Percentiles rank a stretch among this genome's conserved stretches.
Evolutionary conservation across 2,888 invertebrate genomes (phyloP).

Genomic region (Petrolisthes manimaculis): DNA sequence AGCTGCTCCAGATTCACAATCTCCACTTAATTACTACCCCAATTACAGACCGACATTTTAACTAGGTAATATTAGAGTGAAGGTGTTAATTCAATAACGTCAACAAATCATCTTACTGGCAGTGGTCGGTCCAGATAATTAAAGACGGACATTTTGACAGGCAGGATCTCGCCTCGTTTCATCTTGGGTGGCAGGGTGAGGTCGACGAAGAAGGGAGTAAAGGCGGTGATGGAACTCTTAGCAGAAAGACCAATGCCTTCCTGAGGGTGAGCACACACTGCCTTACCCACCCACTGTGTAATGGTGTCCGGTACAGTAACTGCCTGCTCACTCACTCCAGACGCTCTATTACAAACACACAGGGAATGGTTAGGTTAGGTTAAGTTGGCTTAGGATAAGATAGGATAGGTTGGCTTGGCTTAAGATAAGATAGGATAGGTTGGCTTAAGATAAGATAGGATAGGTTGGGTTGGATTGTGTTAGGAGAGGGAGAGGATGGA

Average conservation of each 20-base stretch:
- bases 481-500: too few species aligned
- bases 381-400: too few species aligned
- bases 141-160: slow-evolving; percentile 64
- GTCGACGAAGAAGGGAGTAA: slow-evolving; percentile 74
- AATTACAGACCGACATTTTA: too few species aligned
- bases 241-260: slow-evolving; percentile 73
- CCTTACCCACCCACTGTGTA: slow-evolving; percentile 76
- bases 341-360: slow-evolving; percentile 26
- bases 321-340: slow-evolving; percentile 35
- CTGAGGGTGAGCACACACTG: slow-evolving; percentile 72
- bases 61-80: too few species aligned
- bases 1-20: too few species aligned
- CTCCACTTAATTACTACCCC: too few species aligned
- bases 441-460: too few species aligned
- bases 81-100: too few species aligned
- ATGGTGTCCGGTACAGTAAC: slow-evolving; percentile 75
- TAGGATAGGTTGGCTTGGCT: too few species aligned
- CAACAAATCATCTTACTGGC: slow-evolving; percentile 46
- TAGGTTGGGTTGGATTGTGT: too few species aligned
- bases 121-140: slow-evolving; percentile 59
- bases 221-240: slow-evolving; percentile 73
- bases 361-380: not conserved
- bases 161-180: slow-evolving; percentile 66
- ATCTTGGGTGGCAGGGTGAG: slow-evolving; percentile 63
- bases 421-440: too few species aligned